Evolutionary conservation across 2,888 invertebrate species (phyloP).

Genomic region (Sinelater perroti): DNA sequence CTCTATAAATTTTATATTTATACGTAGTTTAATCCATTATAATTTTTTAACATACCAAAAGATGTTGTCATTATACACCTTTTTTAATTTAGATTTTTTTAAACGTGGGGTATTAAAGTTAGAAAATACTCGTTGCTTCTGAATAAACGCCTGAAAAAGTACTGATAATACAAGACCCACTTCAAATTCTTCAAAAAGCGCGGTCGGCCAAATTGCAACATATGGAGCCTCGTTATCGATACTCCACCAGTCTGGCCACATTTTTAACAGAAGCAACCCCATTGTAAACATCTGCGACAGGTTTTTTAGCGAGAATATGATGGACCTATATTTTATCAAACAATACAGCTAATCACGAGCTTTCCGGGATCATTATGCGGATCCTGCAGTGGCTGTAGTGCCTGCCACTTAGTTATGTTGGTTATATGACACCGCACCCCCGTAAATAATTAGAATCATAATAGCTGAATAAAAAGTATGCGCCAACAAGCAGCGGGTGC

Average conservation of each 20-base stretch:
- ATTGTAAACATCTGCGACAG: constrained; percentile 60
- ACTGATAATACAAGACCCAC: not conserved
- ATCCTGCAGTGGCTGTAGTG: constrained; percentile 46
- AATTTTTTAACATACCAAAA: too few species aligned
- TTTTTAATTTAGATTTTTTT: too few species aligned
- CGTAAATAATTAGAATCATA: constrained; percentile 63
- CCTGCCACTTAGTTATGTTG: constrained; percentile 61
- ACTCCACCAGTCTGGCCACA: constrained; percentile 58
- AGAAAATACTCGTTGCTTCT: not conserved
- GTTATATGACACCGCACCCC: constrained; percentile 58
- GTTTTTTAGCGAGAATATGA: constrained; percentile 54
- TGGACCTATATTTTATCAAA: constrained; percentile 56
- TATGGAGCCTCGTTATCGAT: constrained; percentile 42
- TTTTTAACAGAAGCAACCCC: constrained; percentile 49
- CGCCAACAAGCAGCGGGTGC: constrained; percentile 57
- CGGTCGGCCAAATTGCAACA: constrained; percentile 29
- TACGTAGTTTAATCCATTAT: too few species aligned
- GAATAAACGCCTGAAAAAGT: not conserved
- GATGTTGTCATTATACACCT: too few species aligned
- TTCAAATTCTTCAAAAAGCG: constrained; percentile 1
- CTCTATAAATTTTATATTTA: too few species aligned
- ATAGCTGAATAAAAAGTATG: constrained; percentile 61
- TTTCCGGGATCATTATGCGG: constrained; percentile 51
- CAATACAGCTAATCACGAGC: constrained; percentile 50
- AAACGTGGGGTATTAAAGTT: too few species aligned